Conservation (phyloP, 2,113 vertebrate genomes). For the Tetrao urogallus region DNA sequence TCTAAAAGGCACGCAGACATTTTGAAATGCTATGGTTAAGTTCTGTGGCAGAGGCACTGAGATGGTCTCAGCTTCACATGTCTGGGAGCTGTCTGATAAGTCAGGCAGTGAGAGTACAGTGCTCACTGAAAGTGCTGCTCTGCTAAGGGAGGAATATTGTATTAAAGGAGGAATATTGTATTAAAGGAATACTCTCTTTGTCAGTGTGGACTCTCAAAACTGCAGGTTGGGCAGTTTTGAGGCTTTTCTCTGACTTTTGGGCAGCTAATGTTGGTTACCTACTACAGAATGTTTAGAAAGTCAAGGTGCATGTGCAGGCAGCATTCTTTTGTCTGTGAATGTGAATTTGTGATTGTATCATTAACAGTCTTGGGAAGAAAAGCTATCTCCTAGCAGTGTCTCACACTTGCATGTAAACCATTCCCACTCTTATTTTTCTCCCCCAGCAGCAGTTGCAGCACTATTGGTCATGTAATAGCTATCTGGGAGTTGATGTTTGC, state of each 20-base stretch:
- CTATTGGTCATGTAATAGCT: background rate
- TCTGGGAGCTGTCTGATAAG: background rate
- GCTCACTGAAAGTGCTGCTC: background rate
- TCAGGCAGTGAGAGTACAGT: accelerated
- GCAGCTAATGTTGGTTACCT: background rate
- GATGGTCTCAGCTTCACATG: background rate
- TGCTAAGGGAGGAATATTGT: too few relatives aligned
- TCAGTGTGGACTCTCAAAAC: accelerated
- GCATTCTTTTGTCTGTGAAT: background rate
- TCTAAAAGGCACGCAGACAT: background rate
- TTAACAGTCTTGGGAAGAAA: background rate
- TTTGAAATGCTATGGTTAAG: background rate
- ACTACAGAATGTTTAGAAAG: background rate
- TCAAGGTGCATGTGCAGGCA: background rate
- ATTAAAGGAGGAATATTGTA: too few relatives aligned
- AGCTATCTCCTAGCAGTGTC: background rate
- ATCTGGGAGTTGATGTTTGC: background rate
- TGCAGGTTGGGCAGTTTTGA: background rate
- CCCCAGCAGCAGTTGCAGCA: background rate
- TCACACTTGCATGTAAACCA: background rate
- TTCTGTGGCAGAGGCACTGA: background rate
- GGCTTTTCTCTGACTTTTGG: background rate
- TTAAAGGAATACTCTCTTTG: background rate
- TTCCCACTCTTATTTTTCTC: background rate
- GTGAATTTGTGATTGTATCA: background rate